A percentile compares a stretch with the other conserved stretches of the same genome.
Evolutionary conservation across 2,797 vertebrate species (phyloP).

Genomic region (Pachyuromys duprasi): DNA sequence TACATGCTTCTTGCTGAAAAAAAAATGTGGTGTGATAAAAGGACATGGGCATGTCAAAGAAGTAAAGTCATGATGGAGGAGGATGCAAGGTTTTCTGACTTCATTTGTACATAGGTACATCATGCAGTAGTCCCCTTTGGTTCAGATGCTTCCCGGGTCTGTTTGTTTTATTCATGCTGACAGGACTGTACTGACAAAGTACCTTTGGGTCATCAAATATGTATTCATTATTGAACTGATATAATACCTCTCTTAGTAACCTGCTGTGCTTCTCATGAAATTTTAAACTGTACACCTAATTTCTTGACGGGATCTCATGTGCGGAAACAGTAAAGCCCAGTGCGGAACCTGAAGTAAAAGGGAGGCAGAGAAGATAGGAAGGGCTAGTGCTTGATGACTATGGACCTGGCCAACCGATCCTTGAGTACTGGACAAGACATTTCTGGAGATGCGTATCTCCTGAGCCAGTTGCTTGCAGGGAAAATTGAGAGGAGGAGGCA

Average conservation of each 20-base stretch:
- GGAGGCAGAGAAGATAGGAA: not conserved
- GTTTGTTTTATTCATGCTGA: slow-evolving; percentile 80
- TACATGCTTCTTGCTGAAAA: slow-evolving; percentile 22
- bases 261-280: slow-evolving; percentile 58
- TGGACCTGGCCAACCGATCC: not conserved
- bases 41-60: not conserved
- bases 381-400: not conserved
- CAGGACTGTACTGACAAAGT: slow-evolving; percentile 71
- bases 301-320: slow-evolving; percentile 26
- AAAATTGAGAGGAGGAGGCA: not conserved
- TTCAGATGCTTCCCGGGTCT: slow-evolving; percentile 75
- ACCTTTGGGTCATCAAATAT: slow-evolving; percentile 76
- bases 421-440: not conserved
- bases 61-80: slow-evolving; percentile 61
- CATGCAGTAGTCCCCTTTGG: slow-evolving; percentile 76
- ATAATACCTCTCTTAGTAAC: slow-evolving; percentile 54
- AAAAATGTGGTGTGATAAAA: slow-evolving; percentile 66
- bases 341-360: not conserved
- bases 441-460: not conserved
- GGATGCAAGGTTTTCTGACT: slow-evolving; percentile 78
- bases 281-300: slow-evolving; percentile 59
- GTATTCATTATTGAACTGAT: slow-evolving; percentile 60
- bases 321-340: not conserved
- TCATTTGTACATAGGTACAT: slow-evolving; percentile 78
- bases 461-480: not conserved